Evolutionary conservation across 2,888 invertebrate genomes (phyloP).

Genomic region (Lutraria lutraria): DNA sequence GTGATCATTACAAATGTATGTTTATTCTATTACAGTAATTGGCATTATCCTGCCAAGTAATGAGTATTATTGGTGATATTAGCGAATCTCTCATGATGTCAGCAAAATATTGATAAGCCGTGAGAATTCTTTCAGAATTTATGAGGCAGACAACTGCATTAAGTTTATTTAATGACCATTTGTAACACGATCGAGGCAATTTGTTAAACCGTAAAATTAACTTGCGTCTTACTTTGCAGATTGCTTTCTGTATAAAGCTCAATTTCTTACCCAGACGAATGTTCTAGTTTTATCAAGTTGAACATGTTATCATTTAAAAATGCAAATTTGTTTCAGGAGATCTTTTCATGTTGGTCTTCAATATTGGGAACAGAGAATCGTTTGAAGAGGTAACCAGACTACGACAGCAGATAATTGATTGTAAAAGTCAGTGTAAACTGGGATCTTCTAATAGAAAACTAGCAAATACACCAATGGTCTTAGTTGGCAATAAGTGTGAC

Average conservation of each 20-base stretch:
- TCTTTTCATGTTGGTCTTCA: slow-evolving; percentile 85
- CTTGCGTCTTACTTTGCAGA: neutral
- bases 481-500: slow-evolving; percentile 96
- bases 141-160: neutral
- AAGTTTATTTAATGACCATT: neutral
- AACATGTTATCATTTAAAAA: too few relatives aligned
- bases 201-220: neutral
- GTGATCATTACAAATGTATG: too few relatives aligned
- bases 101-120: neutral
- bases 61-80: neutral
- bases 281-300: slow-evolving; percentile 9
- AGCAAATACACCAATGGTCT: slow-evolving; percentile 92
- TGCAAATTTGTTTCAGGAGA: slow-evolving; percentile 88
- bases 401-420: slow-evolving; percentile 84
- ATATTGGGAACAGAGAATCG: slow-evolving; percentile 83
- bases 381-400: slow-evolving; percentile 84
- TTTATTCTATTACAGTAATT: neutral
- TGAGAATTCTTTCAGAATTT: neutral
- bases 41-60: neutral
- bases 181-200: neutral
- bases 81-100: neutral
- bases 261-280: neutral
- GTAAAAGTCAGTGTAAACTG: slow-evolving; percentile 85
- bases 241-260: neutral
- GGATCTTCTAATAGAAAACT: slow-evolving; percentile 87